Evolutionary conservation across 2,888 invertebrate genomes (phyloP), one percentile per base, ranked within the genome.

Genomic region (Eulithis prunata): DNA sequence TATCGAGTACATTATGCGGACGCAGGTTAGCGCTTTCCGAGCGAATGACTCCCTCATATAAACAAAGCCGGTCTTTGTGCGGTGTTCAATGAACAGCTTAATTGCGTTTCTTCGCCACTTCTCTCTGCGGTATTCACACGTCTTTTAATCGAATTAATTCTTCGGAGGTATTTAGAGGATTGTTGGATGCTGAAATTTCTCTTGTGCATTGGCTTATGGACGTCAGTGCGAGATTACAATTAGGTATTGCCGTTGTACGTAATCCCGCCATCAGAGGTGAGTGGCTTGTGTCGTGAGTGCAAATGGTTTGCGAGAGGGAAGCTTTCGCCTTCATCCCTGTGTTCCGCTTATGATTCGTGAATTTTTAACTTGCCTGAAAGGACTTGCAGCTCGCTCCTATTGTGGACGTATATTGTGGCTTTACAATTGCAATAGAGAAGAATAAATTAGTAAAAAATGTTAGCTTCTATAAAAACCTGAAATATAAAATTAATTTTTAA

Each of bases 1-100:
- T 66, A 73, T 72, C 64, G 67, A 60, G 64, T 72, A 66, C 66
- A 71, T 68, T 71, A 71, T 69, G 66, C 70, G 66, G 79, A 72
- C 75, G 76, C 71, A 77, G 79, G 81, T 80, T 75, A 69, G 78
- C 75, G 76, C 71, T 80, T 87, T 88, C 85, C 85, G 76, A 72
- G 62, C 81, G 81, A 83, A 80, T 78, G 83, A 76, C 70, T 81
- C 77, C 75, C 75, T 80, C 81, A 83, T 80, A 85, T 83, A 88
- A 87, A 88, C 88, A 88, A 86, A 87, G 85, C 77, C 78, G 73
- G 79, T 83, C 86, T 86, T 83, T 86, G 84, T 85, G 79, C 72
- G 78, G 78, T 86, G 82, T 84, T 89, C 90, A 91, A 82, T 89
- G 89, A 89, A 87, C 89, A 86, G 86, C 78, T 88, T 89, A 90